phyloP scores from a whole-genome alignment of 2,888 invertebrate species.

The Eupsilia transversa region DNA sequence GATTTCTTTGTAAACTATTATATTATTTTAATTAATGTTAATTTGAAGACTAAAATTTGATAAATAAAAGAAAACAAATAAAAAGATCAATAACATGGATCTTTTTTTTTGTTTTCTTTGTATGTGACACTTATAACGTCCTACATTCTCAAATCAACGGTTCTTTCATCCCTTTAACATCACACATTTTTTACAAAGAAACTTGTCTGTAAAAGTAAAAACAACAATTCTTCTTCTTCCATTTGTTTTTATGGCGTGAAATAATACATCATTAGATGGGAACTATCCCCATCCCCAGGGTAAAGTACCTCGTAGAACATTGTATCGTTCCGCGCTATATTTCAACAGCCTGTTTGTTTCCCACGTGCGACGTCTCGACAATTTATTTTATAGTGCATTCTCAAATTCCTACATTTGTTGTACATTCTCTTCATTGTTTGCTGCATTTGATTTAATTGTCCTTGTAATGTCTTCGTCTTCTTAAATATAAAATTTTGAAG shows the following conservation, averaged over 20 bases:
- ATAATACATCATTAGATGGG: slow-evolving; percentile 45
- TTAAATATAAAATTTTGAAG: neutral
- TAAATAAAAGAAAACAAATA: too few species aligned
- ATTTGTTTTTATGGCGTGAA: slow-evolving; percentile 31
- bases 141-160: neutral
- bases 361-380: slow-evolving; percentile 43
- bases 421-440: slow-evolving; percentile 23
- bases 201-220: slow-evolving; percentile 15
- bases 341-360: slow-evolving; percentile 37
- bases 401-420: slow-evolving; percentile 13
- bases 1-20: too few species aligned
- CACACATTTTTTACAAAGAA: neutral
- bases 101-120: too few species aligned
- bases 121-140: too few species aligned
- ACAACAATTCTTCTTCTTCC: neutral
- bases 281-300: slow-evolving; percentile 36
- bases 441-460: slow-evolving; percentile 34
- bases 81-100: too few species aligned
- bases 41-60: too few species aligned
- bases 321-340: slow-evolving; percentile 48
- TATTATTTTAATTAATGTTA: too few species aligned
- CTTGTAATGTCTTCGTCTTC: neutral
- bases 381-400: slow-evolving; percentile 60
- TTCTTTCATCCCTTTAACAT: neutral
- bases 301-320: slow-evolving; percentile 42